Conservation (phyloP, 2,113 vertebrate genomes). For the Dipodomys spectabilis region DNA sequence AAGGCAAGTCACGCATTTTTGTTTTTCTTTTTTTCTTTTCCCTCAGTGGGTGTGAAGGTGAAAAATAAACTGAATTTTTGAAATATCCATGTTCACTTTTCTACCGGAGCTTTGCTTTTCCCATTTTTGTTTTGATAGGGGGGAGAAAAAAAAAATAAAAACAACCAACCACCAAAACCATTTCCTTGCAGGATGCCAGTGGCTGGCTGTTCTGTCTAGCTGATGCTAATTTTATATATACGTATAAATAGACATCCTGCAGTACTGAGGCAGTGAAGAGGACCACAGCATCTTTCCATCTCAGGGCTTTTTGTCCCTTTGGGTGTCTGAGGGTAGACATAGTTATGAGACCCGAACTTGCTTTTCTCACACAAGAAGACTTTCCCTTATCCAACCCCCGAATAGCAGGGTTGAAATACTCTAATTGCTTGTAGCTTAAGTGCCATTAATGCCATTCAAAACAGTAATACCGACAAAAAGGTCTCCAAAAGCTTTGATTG, state of each 20-base stretch:
- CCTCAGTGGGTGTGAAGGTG: conserved; percentile 68
- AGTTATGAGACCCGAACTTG: conserved; percentile 69
- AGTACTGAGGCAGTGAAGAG: conserved; percentile 73
- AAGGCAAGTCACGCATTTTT: conserved; percentile 71
- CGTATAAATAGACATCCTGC: conserved; percentile 42
- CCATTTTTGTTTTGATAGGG: conserved; percentile 75
- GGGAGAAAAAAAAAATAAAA: conserved; percentile 23
- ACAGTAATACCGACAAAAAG: conserved; percentile 79
- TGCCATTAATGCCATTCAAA: conserved; percentile 87
- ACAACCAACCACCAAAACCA: conserved; percentile 73
- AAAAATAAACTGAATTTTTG: conserved; percentile 73
- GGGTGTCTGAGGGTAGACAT: conserved; percentile 79
- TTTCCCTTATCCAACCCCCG: conserved; percentile 45
- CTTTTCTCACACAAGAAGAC: conserved; percentile 71
- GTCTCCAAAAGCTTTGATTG: conserved; percentile 77
- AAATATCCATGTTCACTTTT: conserved; percentile 81
- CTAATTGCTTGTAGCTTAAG: conserved; percentile 89
- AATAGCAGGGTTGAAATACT: conserved; percentile 76
- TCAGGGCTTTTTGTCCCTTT: conserved; percentile 86
- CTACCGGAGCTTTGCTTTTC: conserved; percentile 77
- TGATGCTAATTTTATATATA: conserved; percentile 73
- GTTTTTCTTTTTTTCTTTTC: too few species aligned
- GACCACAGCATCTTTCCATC: conserved; percentile 82
- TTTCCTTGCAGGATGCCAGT: conserved; percentile 86
- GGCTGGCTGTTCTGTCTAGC: conserved; percentile 84